Conservation (phyloP, 2,113 vertebrate genomes). For the Ictalurus furcatus region DNA sequence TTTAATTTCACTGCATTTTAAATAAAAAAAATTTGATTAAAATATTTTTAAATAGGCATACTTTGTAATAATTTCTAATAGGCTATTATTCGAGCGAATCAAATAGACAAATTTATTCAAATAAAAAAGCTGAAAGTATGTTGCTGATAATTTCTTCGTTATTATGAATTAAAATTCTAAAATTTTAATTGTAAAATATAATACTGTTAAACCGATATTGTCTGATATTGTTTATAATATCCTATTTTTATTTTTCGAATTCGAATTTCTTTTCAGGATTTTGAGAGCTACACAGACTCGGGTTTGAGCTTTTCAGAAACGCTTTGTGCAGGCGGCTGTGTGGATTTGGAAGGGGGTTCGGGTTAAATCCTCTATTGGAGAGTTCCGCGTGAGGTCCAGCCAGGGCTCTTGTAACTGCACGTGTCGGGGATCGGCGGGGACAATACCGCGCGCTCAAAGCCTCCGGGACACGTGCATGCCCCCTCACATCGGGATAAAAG, state of each 20-base stretch:
- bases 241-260: background rate
- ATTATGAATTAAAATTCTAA: background rate
- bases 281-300: background rate
- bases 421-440: constrained; percentile 63
- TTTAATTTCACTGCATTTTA: background rate
- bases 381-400: constrained; percentile 66
- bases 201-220: background rate
- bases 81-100: background rate
- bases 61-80: background rate
- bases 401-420: constrained; percentile 66
- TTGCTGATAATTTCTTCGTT: background rate
- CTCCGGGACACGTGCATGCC: constrained; percentile 57
- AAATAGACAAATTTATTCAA: background rate
- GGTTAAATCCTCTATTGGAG: constrained; percentile 68
- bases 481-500: constrained; percentile 46
- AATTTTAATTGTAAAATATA: background rate
- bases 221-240: background rate
- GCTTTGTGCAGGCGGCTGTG: constrained; percentile 56
- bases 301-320: constrained; percentile 37
- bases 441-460: constrained; percentile 57
- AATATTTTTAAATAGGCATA: too few species aligned
- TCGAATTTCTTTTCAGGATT: background rate
- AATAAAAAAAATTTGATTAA: background rate
- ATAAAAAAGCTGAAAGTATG: background rate
- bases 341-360: constrained; percentile 60